Percentiles rank a stretch among this genome's conserved stretches.
Conservation (phyloP, 2,797 vertebrate genomes). For the Halcyon chelicuti region DNA sequence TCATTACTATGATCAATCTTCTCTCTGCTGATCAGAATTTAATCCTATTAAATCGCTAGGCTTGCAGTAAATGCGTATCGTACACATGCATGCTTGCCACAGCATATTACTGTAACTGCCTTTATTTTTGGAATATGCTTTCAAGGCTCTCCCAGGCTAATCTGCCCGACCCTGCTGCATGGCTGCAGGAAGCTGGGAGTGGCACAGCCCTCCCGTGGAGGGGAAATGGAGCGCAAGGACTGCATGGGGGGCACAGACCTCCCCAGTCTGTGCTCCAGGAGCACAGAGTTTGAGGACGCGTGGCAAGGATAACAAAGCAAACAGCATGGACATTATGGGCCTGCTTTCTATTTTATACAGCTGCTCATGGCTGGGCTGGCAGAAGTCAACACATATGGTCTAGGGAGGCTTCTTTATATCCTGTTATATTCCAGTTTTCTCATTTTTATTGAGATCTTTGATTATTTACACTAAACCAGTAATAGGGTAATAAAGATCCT, state of each 20-base stretch:
- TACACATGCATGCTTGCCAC: background rate
- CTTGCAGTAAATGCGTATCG: background rate
- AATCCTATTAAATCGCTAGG: constrained; percentile 40
- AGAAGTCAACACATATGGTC: background rate
- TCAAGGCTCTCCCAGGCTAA: background rate
- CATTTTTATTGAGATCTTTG: background rate
- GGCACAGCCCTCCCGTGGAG: fast-evolving
- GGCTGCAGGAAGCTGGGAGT: background rate
- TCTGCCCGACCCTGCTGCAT: fast-evolving
- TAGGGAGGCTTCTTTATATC: background rate
- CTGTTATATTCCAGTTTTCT: background rate
- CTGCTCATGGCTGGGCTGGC: background rate
- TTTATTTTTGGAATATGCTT: constrained; percentile 43
- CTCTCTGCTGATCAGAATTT: constrained; percentile 52
- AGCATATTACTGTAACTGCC: constrained; percentile 26
- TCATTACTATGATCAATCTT: constrained; percentile 45
- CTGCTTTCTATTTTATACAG: background rate
- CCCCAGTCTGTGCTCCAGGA: fast-evolving
- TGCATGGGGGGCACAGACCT: background rate
- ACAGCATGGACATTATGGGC: fast-evolving
- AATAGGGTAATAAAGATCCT: background rate
- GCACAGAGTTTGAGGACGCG: fast-evolving
- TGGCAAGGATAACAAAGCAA: background rate
- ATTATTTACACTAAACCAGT: background rate
- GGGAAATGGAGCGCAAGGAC: fast-evolving